Percentiles rank a stretch among this genome's conserved stretches.
Conservation (phyloP, 2,888 invertebrate species). For the Gasteruption jaculator region DNA sequence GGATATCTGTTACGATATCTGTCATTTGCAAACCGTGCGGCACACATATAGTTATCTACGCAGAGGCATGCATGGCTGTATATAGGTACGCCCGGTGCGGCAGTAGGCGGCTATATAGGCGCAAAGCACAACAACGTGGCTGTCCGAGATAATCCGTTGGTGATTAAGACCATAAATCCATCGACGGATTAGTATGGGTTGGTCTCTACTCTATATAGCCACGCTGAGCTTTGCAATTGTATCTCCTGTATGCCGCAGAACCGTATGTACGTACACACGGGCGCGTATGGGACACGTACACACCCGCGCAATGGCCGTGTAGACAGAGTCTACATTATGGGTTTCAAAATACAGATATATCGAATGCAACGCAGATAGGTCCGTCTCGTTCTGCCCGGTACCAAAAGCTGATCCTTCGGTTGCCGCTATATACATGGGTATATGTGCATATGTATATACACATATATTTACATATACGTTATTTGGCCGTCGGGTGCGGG, state of each 20-base stretch:
- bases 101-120: too few species aligned
- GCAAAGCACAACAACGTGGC: too few species aligned
- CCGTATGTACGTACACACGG: slow-evolving; percentile 19
- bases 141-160: slow-evolving; percentile 58
- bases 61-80: slow-evolving; percentile 50
- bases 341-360: slow-evolving; percentile 11
- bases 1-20: too few species aligned
- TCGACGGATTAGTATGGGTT: slow-evolving; percentile 52
- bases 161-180: slow-evolving; percentile 66
- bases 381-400: background rate
- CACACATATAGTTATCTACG: slow-evolving; percentile 50
- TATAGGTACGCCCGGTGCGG: too few species aligned
- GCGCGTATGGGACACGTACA: slow-evolving; percentile 26
- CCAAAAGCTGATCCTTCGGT: slow-evolving; percentile 17
- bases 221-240: too few species aligned
- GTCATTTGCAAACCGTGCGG: too few species aligned
- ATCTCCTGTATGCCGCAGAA: too few species aligned
- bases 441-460: background rate
- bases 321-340: slow-evolving; percentile 15
- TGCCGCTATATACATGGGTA: slow-evolving; percentile 9
- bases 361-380: background rate
- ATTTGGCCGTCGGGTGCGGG: slow-evolving; percentile 22
- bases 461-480: slow-evolving; percentile 15
- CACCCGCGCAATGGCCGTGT: slow-evolving; percentile 22
- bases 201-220: too few species aligned